Evolutionary conservation across 2,888 invertebrate species (phyloP).

Genomic region (Heliconius ethilla): DNA sequence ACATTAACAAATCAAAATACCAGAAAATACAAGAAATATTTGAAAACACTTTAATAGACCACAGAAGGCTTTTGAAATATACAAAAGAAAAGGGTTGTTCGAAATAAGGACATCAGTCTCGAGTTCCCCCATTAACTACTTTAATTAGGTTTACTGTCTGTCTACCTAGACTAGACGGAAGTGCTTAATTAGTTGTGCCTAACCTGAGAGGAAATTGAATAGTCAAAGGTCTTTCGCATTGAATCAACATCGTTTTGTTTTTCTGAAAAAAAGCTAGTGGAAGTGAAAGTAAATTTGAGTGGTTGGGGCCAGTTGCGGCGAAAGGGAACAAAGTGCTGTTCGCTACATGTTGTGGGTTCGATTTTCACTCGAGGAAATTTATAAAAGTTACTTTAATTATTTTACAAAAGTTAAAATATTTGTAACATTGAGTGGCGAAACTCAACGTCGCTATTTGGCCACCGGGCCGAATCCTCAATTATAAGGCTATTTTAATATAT

Average conservation of each 20-base stretch:
- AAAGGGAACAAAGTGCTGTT: background rate
- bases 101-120: slow-evolving; percentile 32
- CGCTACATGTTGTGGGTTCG: too few species aligned
- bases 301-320: background rate
- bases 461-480: too few species aligned
- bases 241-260: background rate
- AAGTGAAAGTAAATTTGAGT: background rate
- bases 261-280: too few species aligned
- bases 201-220: slow-evolving; percentile 23
- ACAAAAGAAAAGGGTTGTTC: slow-evolving; percentile 3
- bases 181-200: slow-evolving; percentile 35
- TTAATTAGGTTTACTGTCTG: slow-evolving; percentile 34
- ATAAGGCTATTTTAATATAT: too few species aligned
- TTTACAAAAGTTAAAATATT: too few species aligned
- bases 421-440: too few species aligned
- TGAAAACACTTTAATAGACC: background rate
- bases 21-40: background rate
- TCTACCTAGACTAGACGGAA: slow-evolving; percentile 24
- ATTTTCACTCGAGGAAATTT: too few species aligned
- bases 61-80: background rate
- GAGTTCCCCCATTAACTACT: slow-evolving; percentile 29
- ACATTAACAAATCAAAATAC: background rate
- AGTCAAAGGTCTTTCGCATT: slow-evolving; percentile 32
- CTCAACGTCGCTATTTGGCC: too few species aligned
- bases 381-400: too few species aligned